Evolutionary conservation across 1,140 invertebrate species (phyloP), one percentile per base, ranked within the genome.

Genomic region (Ips typographus): DNA sequence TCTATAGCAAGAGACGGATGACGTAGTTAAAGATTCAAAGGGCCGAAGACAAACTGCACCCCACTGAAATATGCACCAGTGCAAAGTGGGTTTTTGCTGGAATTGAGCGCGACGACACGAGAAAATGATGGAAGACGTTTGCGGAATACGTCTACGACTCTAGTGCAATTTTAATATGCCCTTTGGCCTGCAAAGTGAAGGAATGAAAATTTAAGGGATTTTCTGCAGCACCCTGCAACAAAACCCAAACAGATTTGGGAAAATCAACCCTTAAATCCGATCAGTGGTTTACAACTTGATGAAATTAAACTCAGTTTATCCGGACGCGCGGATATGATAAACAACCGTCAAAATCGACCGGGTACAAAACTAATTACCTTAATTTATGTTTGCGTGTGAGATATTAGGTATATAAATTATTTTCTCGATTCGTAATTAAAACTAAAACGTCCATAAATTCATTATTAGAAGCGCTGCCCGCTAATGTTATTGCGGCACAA

Each of bases 401-500:
- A 66, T 66, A 66, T 66, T 57, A 40, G 64, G 53, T 22, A 58
- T 58, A 66, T 66, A 66, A 66, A 66, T 66, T 58, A 66, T 66
- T 58, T 66, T 22, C 64, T 49, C 43, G 55, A 66, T 66, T 59
- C 64, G 55, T 66, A 66, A 66, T 66, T 66, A 66, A 66, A 66
- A 66, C 55, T 66, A 66, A 66, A 66, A 66, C 51, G 55, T 40
- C 55, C 64, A 58, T 66, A 66, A 66, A 66, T 66, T 66, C 40
- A 66, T 66, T 58, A 66, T 66, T 66, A 66, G 64, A 36, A 44
- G 42, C 64, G 55, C 64, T 49, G 44, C 22, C 22, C 44, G 64
- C 64, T 66, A 66, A 66, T 66, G 42, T 66, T 57, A 66, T 66
- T 66, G 55, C 64, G 64, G 64, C 47, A 40, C 43, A 49, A 58